These are phyloP conservation scores for Dinothrombium tinctorium DNA, from an alignment of 1,140 invertebrate species.

Conservation along the genomic window DNA sequence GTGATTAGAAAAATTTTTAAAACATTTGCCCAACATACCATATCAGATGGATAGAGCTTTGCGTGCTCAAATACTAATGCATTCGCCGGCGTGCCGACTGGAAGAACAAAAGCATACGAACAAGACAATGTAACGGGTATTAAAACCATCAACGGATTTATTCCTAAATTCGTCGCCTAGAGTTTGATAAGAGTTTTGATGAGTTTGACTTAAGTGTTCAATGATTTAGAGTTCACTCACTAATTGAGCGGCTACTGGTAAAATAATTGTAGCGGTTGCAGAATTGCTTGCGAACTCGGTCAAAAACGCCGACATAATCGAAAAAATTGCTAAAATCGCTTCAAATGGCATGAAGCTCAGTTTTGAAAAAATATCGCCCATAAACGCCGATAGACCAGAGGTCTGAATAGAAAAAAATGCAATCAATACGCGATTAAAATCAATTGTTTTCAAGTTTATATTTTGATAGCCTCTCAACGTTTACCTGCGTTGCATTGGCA, in stretches of 20 bases:
- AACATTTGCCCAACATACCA: too few species aligned
- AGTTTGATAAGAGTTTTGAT: not conserved
- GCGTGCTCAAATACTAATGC: slow-evolving; percentile 28
- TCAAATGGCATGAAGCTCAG: slow-evolving; percentile 19
- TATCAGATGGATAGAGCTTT: slow-evolving; percentile 20
- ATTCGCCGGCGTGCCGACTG: slow-evolving; percentile 30
- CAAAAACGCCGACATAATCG: slow-evolving; percentile 27
- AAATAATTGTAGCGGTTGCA: slow-evolving; percentile 54
- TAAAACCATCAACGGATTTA: slow-evolving; percentile 28
- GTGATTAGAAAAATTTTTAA: too few species aligned
- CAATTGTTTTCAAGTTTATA: slow-evolving; percentile 7
- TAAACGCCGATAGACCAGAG: slow-evolving; percentile 44
- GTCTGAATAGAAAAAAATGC: slow-evolving; percentile 17
- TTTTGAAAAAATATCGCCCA: slow-evolving; percentile 32
- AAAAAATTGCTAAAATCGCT: slow-evolving; percentile 21
- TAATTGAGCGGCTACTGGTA: slow-evolving; percentile 54
- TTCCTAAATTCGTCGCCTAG: not conserved
- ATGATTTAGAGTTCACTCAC: slow-evolving; percentile 25
- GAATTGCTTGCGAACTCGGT: slow-evolving; percentile 65
- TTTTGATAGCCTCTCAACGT: not conserved
- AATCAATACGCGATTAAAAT: not conserved
- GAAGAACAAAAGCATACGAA: slow-evolving; percentile 31
- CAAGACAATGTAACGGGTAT: slow-evolving; percentile 24
- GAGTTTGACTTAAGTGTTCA: too few species aligned
- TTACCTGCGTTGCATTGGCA: slow-evolving; percentile 44